A percentile compares a stretch with the other conserved stretches of the same genome.
These are phyloP conservation scores for Sparidentex hasta DNA, from an alignment of 2,797 vertebrate genomes.

Conservation along the genomic window DNA sequence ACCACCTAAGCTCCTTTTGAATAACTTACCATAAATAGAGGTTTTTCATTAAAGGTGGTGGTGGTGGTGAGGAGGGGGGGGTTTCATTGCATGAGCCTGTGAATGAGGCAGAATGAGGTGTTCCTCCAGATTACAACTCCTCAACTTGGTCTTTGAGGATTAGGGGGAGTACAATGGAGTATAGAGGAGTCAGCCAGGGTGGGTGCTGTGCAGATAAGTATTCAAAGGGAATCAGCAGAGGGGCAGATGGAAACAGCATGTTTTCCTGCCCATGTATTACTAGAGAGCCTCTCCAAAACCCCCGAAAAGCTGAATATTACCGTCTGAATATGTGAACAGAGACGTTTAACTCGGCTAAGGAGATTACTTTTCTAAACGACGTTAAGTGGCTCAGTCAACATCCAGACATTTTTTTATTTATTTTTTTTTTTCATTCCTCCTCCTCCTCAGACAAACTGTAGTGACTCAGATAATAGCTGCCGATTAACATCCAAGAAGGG, in stretches of 20 bases:
- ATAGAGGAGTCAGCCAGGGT: conserved; percentile 75
- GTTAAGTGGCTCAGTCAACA: conserved; percentile 81
- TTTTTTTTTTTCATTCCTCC: conserved; percentile 5
- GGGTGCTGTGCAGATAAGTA: conserved; percentile 68
- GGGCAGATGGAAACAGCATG: conserved; percentile 75
- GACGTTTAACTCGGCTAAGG: conserved; percentile 82
- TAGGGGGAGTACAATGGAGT: conserved; percentile 67
- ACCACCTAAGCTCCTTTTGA: conserved; percentile 70
- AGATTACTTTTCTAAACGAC: conserved; percentile 79
- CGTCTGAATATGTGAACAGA: conserved; percentile 76
- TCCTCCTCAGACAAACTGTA: conserved; percentile 69
- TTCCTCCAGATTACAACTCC: conserved; percentile 81
- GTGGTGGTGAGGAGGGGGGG: too few species aligned
- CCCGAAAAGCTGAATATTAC: conserved; percentile 64
- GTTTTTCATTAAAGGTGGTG: conserved; percentile 76
- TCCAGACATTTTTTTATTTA: conserved; percentile 74
- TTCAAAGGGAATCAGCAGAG: conserved; percentile 66
- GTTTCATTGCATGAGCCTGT: conserved; percentile 69
- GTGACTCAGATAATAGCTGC: conserved; percentile 79
- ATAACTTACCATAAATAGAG: conserved; percentile 84
- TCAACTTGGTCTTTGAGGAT: conserved; percentile 77
- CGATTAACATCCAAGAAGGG: conserved; percentile 74
- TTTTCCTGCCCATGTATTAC: conserved; percentile 68
- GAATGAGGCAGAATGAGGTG: conserved; percentile 77
- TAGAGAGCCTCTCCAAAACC: conserved; percentile 60